Evolutionary conservation across 2,888 invertebrate genomes (phyloP).

Genomic region (Heteropelma amictum): DNA sequence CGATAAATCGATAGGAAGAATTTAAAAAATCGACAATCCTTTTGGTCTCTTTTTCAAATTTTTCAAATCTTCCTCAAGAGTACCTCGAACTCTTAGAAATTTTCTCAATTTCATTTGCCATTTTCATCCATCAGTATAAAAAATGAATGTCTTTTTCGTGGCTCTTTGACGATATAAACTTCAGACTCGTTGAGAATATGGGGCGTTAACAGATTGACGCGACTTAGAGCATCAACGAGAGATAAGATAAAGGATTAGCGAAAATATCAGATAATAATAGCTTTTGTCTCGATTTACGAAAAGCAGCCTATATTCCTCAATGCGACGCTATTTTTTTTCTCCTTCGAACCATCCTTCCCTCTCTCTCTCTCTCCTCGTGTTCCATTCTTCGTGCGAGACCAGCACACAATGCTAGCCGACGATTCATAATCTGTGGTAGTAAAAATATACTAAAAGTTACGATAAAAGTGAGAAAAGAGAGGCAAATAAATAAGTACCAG

Average conservation of each 20-base stretch:
- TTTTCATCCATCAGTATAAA: not conserved
- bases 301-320: slow-evolving; percentile 17
- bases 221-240: slow-evolving; percentile 37
- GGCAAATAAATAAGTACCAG: slow-evolving; percentile 20
- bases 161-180: not conserved
- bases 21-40: no score
- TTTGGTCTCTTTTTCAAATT: no score
- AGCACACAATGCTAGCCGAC: slow-evolving; percentile 1
- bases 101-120: no score
- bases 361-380: not conserved
- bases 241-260: slow-evolving; percentile 42
- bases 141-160: not conserved
- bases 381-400: not conserved
- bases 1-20: no score
- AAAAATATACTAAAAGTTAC: not conserved
- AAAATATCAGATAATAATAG: slow-evolving; percentile 20
- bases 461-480: slow-evolving; percentile 23
- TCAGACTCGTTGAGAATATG: not conserved
- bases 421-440: slow-evolving; percentile 6
- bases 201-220: not conserved
- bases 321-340: no score
- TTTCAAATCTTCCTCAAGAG: no score
- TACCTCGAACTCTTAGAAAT: no score
- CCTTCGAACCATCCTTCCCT: no score
- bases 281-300: slow-evolving; percentile 18